Base-by-base conservation (phyloP, 2,888 invertebrate genomes). In the Dynastes maya region DNA sequence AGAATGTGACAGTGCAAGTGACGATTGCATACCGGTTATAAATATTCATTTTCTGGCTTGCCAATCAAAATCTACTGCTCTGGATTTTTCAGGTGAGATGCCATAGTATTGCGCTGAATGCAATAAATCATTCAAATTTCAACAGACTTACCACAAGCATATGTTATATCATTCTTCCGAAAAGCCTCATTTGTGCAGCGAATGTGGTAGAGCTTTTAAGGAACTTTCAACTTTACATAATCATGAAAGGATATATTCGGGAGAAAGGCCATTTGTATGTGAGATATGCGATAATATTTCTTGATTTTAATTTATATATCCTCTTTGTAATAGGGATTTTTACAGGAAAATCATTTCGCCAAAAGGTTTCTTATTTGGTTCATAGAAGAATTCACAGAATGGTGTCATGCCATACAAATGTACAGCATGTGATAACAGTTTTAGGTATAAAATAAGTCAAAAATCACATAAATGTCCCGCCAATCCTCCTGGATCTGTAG, bases 61-160 rank as follows among this genome's bases (percentile, higher is more conserved):
- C 65, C 13, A n/a, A 22, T 22, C 3, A 9, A 37, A 40, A 5
- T 22, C 61, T 40, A 51, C 49, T n/a, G 8, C 6, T 16, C 27
- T 27, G 45, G 6, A 58, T 77, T 45, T 80, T 90, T 84, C 90
- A 92, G 96, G 96, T 79, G 96, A 96, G 91, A 96, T 95, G 91
- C 96, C 96, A 0, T 96, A 96, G 86, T 93, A 93, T 29, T 96
- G 96, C 85, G 90, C 91, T 68, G 93, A 94, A 83, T 96, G 96
- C 86, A 94, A 94, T 82, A 95, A 96, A 87, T 95, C 94, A 11
- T 96, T 96, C 88, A 96, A 96, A 71, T 96, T 96, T 89, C 96
- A 96, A 89, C 96, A 96, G 85, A 96, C 96, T 0, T 96, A 95
- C 88, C 96, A 96, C 87, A 96, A 96, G 86, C 96, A 96, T 88